A percentile compares a stretch with the other conserved stretches of the same genome.
These are phyloP conservation scores for Hirundichthys speculiger DNA, from an alignment of 2,113 vertebrate genomes.

Conservation along the genomic window DNA sequence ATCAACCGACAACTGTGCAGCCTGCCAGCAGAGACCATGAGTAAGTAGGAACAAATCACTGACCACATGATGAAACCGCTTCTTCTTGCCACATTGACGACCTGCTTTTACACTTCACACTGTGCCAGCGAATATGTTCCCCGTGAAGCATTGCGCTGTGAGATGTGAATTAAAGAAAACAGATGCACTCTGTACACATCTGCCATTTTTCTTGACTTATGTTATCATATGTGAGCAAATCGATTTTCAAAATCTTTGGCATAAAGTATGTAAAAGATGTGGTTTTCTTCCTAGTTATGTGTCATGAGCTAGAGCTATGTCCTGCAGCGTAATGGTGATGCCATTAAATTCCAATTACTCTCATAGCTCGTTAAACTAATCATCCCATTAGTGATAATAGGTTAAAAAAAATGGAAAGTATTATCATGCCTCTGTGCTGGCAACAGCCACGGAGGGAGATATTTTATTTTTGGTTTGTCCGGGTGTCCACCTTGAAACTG, in stretches of 20 bases:
- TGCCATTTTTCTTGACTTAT: not conserved
- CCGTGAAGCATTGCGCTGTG: not conserved
- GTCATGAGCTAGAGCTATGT: not conserved
- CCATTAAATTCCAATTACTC: not conserved
- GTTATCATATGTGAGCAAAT: not conserved
- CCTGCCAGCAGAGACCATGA: conserved; percentile 15
- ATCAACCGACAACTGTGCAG: conserved; percentile 39
- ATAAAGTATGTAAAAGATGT: not conserved
- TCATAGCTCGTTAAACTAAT: not conserved
- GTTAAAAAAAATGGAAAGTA: not conserved
- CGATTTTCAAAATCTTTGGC: not conserved
- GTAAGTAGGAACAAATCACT: conserved; percentile 24
- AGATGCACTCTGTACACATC: not conserved
- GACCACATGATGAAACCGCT: conserved; percentile 34
- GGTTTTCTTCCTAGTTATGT: conserved; percentile 4
- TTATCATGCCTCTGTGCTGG: not conserved
- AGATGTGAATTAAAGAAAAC: not conserved
- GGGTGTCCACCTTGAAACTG: not conserved
- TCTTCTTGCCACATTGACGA: conserved; percentile 26
- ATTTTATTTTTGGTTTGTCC: not conserved
- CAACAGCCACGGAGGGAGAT: not conserved
- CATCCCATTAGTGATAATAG: not conserved
- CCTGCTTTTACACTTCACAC: conserved; percentile 10
- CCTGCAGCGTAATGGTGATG: not conserved
- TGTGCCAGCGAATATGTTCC: not conserved